phyloP scores from a whole-genome alignment of 2,113 vertebrate species.

The Nothobranchius kuhntae region DNA sequence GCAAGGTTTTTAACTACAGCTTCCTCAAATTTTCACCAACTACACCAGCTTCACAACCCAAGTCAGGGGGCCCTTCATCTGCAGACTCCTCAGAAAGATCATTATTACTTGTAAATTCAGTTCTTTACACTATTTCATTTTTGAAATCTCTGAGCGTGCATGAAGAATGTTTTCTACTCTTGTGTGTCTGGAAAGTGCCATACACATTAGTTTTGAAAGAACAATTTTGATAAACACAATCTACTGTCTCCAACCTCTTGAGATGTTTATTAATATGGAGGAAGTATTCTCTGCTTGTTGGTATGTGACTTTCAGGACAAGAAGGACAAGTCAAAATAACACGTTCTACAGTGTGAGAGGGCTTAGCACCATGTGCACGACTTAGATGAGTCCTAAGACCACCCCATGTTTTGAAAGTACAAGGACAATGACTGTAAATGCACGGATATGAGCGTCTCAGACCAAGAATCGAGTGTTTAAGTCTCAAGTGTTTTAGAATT shows the following conservation, averaged over 20 bases:
- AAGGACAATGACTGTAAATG: background rate
- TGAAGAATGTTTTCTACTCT: background rate
- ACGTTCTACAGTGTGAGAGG: background rate
- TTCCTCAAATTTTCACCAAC: background rate
- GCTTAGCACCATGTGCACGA: background rate
- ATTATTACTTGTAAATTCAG: background rate
- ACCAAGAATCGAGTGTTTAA: background rate
- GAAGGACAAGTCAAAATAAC: background rate
- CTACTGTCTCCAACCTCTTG: background rate
- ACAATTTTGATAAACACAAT: background rate
- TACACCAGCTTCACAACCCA: background rate
- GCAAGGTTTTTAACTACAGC: background rate
- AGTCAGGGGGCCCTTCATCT: too few species aligned
- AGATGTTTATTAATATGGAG: slow-evolving; percentile 1
- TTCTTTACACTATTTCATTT: background rate
- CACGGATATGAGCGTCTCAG: background rate
- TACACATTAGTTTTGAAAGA: background rate
- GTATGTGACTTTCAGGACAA: background rate
- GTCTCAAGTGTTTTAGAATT: background rate
- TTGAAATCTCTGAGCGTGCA: background rate
- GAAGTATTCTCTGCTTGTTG: background rate
- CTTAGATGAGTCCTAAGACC: background rate
- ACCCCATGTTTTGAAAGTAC: background rate
- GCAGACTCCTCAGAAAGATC: background rate
- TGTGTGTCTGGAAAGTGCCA: background rate